phyloP scores from a whole-genome alignment of 2,797 vertebrate genomes.

The Limnodromus scolopaceus region DNA sequence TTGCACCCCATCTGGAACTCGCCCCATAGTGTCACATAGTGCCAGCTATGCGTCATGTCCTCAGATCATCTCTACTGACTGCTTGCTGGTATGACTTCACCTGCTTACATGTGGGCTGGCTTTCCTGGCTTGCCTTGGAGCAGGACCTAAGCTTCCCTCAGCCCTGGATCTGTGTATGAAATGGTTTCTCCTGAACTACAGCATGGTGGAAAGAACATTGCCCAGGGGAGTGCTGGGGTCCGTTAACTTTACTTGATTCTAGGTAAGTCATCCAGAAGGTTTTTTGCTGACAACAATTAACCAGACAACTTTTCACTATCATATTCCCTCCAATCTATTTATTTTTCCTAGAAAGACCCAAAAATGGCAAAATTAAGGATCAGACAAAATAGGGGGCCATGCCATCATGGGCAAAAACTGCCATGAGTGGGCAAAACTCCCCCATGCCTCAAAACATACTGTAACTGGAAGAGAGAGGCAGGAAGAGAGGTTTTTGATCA shows the following conservation, averaged over 20 bases:
- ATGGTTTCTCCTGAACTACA: neutral
- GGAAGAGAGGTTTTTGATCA: neutral
- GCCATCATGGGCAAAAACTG: neutral
- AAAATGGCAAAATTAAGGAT: neutral
- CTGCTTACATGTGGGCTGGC: neutral
- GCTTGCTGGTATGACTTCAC: neutral
- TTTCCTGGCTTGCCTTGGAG: neutral
- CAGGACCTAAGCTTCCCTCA: neutral
- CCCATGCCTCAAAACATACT: neutral
- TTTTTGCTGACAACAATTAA: neutral
- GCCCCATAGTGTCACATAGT: neutral
- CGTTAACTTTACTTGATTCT: neutral
- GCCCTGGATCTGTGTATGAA: neutral
- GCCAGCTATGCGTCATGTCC: rapidly evolving
- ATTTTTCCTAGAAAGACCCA: neutral
- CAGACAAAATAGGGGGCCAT: neutral
- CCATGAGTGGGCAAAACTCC: neutral
- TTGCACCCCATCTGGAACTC: neutral
- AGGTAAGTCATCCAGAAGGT: neutral
- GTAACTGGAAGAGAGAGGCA: neutral
- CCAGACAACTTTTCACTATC: neutral
- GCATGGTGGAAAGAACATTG: rapidly evolving
- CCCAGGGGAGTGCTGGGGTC: rapidly evolving
- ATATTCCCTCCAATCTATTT: neutral
- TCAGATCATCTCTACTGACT: neutral